Evolutionary conservation across 2,797 vertebrate species (phyloP).

Genomic region (Anguilla pacifica): DNA sequence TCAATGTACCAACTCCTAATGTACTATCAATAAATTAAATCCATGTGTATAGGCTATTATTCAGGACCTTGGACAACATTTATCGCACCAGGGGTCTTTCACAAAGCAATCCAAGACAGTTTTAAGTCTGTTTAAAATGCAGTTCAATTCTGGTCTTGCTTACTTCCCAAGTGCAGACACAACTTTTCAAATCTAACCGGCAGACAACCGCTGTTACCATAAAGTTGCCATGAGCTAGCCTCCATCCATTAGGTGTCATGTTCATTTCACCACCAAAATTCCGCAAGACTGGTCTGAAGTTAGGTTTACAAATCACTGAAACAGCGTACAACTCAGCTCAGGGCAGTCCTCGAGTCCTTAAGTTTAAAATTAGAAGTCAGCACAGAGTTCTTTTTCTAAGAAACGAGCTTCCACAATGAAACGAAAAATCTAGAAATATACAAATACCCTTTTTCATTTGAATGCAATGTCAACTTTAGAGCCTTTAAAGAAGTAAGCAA

Average conservation of each 20-base stretch:
- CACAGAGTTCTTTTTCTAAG: no score
- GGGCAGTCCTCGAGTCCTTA: neutral
- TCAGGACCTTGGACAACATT: neutral
- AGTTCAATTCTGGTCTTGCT: neutral
- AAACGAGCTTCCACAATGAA: no score
- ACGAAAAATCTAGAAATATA: neutral
- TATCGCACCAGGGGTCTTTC: neutral
- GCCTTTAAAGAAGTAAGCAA: no score
- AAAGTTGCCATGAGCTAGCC: neutral
- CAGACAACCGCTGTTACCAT: neutral
- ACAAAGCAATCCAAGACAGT: neutral
- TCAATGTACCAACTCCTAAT: no score
- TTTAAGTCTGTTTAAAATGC: no score
- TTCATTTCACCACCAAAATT: no score
- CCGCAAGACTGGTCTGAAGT: no score
- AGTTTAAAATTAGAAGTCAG: neutral
- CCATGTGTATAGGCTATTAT: neutral
- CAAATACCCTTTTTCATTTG: neutral
- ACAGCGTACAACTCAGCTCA: neutral
- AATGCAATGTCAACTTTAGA: neutral
- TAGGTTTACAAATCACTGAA: no score
- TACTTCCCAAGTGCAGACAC: neutral
- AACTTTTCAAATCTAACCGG: neutral
- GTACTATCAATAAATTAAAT: neutral
- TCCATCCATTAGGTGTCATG: neutral